phyloP scores from a whole-genome alignment of 2,113 vertebrate species.

The Rousettus leschenaultii region DNA sequence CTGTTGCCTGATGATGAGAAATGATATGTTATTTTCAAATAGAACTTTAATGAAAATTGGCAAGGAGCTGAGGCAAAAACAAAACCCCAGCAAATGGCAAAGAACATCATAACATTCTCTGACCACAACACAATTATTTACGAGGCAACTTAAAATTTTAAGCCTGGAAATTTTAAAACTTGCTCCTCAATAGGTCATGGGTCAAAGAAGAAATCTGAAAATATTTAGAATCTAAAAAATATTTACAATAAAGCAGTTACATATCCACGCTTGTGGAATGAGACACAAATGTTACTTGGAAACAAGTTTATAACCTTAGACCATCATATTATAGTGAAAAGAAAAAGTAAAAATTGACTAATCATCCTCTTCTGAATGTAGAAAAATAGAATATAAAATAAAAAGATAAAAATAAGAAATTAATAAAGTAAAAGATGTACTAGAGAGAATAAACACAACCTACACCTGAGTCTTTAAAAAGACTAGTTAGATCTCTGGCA shows the following conservation, averaged over 20 bases:
- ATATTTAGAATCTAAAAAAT: not conserved
- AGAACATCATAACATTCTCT: not conserved
- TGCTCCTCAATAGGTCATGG: not conserved
- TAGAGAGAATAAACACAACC: not conserved
- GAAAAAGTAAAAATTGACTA: not conserved
- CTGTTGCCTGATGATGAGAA: not conserved
- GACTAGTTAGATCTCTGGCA: not conserved
- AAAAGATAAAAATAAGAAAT: not conserved
- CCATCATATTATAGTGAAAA: not conserved
- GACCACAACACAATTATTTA: not conserved
- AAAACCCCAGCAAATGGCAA: not conserved
- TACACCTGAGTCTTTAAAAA: not conserved
- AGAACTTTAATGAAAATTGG: not conserved
- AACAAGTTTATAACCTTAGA: not conserved
- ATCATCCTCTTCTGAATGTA: not conserved
- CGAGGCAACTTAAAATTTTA: not conserved
- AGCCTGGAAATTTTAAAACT: not conserved
- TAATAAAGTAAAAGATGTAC: not conserved
- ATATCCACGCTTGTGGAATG: not conserved
- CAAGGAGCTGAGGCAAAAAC: not conserved
- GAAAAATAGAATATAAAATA: not conserved
- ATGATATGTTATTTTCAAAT: not conserved
- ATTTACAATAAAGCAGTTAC: not conserved
- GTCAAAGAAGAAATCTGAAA: slow-evolving; percentile 9
- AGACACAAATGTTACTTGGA: not conserved